phyloP scores from a whole-genome alignment of 2,113 vertebrate genomes.

The Girardinichthys multiradiatus region DNA sequence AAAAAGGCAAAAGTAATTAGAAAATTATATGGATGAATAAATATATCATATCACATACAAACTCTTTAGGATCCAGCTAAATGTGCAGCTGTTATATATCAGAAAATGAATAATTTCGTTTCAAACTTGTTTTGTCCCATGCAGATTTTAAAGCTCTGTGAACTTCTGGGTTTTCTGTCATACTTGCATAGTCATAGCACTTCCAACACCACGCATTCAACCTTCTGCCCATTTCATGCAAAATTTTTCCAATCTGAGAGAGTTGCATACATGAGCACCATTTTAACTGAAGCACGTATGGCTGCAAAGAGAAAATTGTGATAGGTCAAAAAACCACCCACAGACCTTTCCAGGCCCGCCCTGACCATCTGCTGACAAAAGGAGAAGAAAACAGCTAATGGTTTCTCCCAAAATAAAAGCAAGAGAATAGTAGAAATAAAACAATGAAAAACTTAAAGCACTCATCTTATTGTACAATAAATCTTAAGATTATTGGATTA shows the following conservation, averaged over 20 bases:
- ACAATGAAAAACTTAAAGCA: not conserved
- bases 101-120: not conserved
- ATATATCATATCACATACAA: not conserved
- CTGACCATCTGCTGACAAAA: conserved; percentile 52
- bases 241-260: not conserved
- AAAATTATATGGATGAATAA: not conserved
- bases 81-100: too few species aligned
- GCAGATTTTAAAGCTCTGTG: not conserved
- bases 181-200: not conserved
- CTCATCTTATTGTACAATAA: not conserved
- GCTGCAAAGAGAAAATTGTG: conserved; percentile 49
- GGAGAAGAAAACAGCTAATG: not conserved
- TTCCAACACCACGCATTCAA: not conserved
- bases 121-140: not conserved
- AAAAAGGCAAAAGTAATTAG: not conserved
- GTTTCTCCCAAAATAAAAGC: conserved; percentile 17
- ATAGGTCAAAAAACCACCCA: conserved; percentile 52
- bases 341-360: conserved; percentile 34
- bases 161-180: not conserved
- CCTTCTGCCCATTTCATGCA: not conserved
- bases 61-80: not conserved
- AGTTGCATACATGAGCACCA: conserved; percentile 4
- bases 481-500: not conserved
- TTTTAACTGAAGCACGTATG: conserved; percentile 45
- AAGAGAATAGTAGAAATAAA: conserved; percentile 2